These are phyloP conservation scores for Macheiramphus alcinus DNA, from an alignment of 2,113 vertebrate genomes.

Conservation along the genomic window DNA sequence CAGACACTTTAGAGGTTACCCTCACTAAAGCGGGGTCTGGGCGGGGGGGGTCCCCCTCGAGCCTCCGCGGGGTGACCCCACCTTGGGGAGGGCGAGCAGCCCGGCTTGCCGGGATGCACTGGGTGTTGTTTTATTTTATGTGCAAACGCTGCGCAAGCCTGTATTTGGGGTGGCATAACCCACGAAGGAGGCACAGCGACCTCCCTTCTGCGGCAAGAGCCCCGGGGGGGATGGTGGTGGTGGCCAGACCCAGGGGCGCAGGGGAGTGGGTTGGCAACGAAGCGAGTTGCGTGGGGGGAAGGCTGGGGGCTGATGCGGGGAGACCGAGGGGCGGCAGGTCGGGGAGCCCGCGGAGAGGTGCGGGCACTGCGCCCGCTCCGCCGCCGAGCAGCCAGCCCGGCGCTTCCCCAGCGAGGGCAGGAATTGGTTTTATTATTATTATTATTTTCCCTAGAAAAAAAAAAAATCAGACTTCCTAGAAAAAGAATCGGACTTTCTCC, in stretches of 20 bases:
- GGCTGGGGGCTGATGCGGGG: neutral
- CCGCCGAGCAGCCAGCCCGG: neutral
- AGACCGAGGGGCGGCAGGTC: neutral
- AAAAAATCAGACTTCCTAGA: neutral
- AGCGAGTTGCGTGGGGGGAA: neutral
- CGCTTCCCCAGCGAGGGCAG: neutral
- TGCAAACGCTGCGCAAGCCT: neutral
- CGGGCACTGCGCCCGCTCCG: neutral
- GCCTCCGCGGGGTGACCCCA: neutral
- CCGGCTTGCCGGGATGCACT: neutral
- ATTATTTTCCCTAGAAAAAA: neutral
- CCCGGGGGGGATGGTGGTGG: too few species aligned
- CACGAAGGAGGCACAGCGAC: neutral
- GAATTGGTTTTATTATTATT: neutral
- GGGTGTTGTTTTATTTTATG: accelerated
- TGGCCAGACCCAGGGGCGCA: neutral
- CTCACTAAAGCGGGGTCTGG: too few species aligned
- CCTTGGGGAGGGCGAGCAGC: neutral
- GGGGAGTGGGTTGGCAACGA: neutral
- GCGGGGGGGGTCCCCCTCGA: neutral
- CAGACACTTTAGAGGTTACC: neutral
- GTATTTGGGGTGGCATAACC: neutral
- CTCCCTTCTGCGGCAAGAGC: neutral
- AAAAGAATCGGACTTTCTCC: neutral
- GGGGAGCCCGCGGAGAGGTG: neutral